Percentiles rank a stretch among this genome's conserved stretches.
Conservation (phyloP, 2,113 vertebrate genomes). For the Zosterops japonicus region DNA sequence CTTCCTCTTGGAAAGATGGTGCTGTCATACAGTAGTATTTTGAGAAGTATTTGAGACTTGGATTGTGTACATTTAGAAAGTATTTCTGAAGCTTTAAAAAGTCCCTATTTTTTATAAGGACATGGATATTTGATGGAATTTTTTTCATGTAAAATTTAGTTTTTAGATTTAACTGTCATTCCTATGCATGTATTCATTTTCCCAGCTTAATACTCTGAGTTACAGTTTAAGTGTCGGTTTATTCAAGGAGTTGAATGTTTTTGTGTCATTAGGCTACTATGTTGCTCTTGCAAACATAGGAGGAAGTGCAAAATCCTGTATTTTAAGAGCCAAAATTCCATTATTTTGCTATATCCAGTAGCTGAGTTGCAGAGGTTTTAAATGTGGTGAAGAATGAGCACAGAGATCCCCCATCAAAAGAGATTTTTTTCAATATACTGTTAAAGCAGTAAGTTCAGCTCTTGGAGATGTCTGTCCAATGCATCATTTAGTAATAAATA, state of each 20-base stretch:
- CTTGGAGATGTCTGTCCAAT: neutral
- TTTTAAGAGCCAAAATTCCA: neutral
- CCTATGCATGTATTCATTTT: neutral
- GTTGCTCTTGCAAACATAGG: neutral
- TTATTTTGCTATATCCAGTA: neutral
- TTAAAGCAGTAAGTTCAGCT: neutral
- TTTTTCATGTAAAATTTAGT: neutral
- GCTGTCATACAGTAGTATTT: neutral
- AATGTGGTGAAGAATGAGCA: neutral
- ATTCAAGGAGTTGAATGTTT: neutral
- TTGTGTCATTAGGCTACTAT: neutral
- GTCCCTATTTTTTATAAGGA: rapidly evolving
- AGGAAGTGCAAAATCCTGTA: neutral
- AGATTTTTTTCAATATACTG: neutral
- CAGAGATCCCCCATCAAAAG: neutral
- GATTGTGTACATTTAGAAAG: neutral
- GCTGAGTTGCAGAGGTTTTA: neutral
- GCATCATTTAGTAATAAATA: neutral
- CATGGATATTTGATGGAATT: rapidly evolving
- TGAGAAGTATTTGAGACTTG: neutral
- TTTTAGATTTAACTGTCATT: neutral
- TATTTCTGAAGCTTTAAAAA: neutral
- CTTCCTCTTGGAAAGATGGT: neutral
- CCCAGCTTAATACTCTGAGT: neutral
- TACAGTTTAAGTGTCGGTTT: neutral